Conservation (phyloP, 2,888 invertebrate genomes). For the Tenthredo distinguenda region DNA sequence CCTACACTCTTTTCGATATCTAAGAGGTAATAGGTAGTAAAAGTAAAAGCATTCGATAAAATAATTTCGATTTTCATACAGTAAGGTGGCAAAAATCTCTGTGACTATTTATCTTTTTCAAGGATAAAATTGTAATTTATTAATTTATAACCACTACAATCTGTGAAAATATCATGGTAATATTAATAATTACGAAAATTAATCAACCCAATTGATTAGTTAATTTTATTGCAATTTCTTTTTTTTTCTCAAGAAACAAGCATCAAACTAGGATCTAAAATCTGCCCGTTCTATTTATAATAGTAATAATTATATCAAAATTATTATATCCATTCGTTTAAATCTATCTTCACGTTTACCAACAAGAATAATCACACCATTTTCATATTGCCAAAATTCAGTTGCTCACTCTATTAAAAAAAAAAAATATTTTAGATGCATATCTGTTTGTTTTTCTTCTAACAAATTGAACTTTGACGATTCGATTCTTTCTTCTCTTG, state of each 20-base stretch:
- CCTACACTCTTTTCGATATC: neutral
- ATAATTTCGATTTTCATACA: conserved; percentile 2
- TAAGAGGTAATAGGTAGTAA: neutral
- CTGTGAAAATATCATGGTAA: conserved; percentile 28
- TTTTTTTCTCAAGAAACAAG: neutral
- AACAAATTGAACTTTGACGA: neutral
- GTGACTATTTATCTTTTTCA: neutral
- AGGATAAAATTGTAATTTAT: conserved; percentile 17
- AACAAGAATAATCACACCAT: conserved; percentile 33
- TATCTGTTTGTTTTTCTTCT: neutral
- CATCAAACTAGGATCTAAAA: conserved; percentile 17
- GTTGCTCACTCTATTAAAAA: neutral
- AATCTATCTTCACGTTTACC: conserved; percentile 28
- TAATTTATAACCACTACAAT: neutral
- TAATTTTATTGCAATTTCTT: conserved; percentile 22
- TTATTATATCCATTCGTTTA: conserved; percentile 40
- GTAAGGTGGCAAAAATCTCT: neutral
- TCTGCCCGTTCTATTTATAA: conserved; percentile 38
- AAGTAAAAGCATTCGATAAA: conserved; percentile 25
- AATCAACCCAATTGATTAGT: conserved; percentile 20
- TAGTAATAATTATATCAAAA: conserved; percentile 46
- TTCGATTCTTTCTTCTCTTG: neutral
- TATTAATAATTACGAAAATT: neutral
- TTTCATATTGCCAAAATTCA: conserved; percentile 29
- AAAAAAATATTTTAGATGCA: neutral